Base-by-base conservation (phyloP, 2,113 vertebrate genomes). In the Melanocharis versteri region DNA sequence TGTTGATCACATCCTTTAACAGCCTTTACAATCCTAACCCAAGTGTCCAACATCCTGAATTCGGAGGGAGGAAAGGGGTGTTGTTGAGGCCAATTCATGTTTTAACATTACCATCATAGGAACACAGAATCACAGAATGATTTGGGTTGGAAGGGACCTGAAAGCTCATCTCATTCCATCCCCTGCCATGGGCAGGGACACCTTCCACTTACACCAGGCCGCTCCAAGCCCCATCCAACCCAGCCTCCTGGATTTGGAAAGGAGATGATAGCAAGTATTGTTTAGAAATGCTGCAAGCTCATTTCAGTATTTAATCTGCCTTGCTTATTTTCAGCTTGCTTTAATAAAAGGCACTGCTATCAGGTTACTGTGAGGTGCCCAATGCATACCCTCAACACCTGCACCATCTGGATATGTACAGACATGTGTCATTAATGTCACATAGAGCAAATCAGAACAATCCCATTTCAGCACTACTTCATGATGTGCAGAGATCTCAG, bases 351-450 rank as follows among this genome's bases (percentile, higher is more conserved):
- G 17, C n/a, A 7, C n/a, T 27, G n/a, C 84, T 68, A 50, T 27
- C 50, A n/a, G 60, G 20, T 44, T 3, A 24, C 60, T 30, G 33
- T 20, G 56, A 81, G 47, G n/a, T 17, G 72, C 78, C 84, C 53
- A 45, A 8, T 1, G 40, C 57, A 71, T 2, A 26, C 20, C 54
- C 92, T 10, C 1, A 9, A 42, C 10, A 3, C 53, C 70, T 45
- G 39, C 62, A 56, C 4, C 22, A 7, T 7, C 19, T 35, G 19
- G 7, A 53, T 0, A 0, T 10, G 27, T 3, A 5, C 26, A 6
- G 3, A 23, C 1, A 62, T 26, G 31, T 8, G 12, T 26, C 60
- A 45, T 39, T 76, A 39, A 78, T 35, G 53, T 20, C 10, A 16
- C 2, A 21, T 0, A 10, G 5, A 76, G 39, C 58, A 42, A 45